phyloP scores from a whole-genome alignment of 2,888 invertebrate genomes.

The Aporophyla lueneburgensis region DNA sequence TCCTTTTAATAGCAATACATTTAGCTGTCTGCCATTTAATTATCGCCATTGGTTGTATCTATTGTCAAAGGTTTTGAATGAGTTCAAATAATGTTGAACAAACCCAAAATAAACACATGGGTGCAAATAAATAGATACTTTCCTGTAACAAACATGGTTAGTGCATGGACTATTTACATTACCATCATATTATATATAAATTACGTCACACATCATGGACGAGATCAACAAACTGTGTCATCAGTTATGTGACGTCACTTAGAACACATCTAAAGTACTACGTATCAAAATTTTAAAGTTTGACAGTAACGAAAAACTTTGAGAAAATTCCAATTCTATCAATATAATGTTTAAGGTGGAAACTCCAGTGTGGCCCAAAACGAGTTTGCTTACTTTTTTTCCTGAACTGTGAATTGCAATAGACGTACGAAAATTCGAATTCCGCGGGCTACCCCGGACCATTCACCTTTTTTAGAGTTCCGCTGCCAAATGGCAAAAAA shows the following conservation, averaged over 20 bases:
- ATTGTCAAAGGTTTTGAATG: neutral
- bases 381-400: too few relatives aligned
- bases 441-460: too few relatives aligned
- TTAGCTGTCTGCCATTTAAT: neutral
- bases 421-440: too few relatives aligned
- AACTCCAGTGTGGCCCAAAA: too few relatives aligned
- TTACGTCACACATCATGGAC: neutral
- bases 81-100: neutral
- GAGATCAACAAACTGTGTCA: neutral
- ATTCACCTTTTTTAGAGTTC: too few relatives aligned
- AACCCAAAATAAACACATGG: neutral
- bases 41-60: neutral
- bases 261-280: neutral
- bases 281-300: neutral
- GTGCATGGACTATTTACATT: neutral
- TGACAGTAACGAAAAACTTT: neutral
- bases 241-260: neutral
- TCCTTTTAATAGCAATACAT: neutral
- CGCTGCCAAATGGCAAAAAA: too few relatives aligned
- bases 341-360: neutral
- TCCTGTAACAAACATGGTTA: neutral
- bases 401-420: too few relatives aligned
- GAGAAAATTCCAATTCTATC: neutral
- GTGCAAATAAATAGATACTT: neutral
- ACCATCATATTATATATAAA: neutral